Conservation (phyloP, 1,140 invertebrate genomes). For the Drosophila jambulina region DNA sequence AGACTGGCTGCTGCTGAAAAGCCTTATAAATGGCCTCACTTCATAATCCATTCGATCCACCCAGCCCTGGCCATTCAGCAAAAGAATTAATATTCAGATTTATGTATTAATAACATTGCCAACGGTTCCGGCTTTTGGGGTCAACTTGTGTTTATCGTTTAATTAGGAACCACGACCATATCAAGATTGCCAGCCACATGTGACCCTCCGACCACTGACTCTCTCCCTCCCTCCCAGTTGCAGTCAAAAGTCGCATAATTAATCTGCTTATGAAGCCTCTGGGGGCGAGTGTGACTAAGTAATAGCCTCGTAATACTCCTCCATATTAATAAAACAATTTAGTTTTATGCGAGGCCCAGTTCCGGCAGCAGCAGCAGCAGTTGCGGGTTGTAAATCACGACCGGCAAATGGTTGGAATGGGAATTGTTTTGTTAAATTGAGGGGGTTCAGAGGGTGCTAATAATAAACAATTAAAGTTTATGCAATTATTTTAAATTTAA, state of each 20-base stretch:
- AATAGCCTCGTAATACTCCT: conserved; percentile 66
- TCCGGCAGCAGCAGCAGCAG: conserved; percentile 22
- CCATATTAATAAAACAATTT: conserved; percentile 76
- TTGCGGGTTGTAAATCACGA: conserved; percentile 63
- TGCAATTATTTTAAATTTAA: background rate
- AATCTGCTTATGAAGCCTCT: conserved; percentile 72
- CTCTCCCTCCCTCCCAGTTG: conserved; percentile 16
- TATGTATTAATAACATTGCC: conserved; percentile 78
- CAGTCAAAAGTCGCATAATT: conserved; percentile 77
- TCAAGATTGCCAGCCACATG: conserved; percentile 60
- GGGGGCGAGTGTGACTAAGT: conserved; percentile 70
- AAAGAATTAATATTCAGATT: conserved; percentile 78
- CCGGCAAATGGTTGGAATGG: conserved; percentile 13
- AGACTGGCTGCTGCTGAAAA: conserved; percentile 55
- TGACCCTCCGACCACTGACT: conserved; percentile 13
- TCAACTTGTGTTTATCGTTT: conserved; percentile 79
- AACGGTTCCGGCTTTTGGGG: conserved; percentile 35
- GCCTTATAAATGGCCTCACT: conserved; percentile 62
- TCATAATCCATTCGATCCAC: conserved; percentile 65
- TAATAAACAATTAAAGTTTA: conserved; percentile 3
- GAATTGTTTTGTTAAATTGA: background rate
- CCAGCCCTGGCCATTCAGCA: conserved; percentile 19
- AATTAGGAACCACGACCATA: conserved; percentile 63
- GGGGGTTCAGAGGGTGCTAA: background rate
- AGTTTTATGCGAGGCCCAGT: conserved; percentile 47